Evolutionary conservation across 2,888 invertebrate genomes (phyloP), one percentile per base, ranked within the genome.

Genomic region (Polyploca ridens): DNA sequence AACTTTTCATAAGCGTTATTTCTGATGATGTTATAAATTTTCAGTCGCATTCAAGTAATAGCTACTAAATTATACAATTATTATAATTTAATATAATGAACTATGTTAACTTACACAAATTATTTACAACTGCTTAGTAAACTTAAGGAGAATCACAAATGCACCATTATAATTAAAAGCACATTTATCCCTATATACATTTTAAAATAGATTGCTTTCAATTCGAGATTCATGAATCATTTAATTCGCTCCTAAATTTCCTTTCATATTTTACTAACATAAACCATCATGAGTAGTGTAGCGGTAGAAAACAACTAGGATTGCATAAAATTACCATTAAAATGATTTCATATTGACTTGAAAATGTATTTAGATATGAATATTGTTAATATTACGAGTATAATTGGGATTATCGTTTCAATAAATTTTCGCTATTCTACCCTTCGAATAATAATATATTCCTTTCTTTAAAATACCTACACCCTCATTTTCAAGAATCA

Each of bases 111-210:
- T 91, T 90, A 92, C 83, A 84, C 72, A 90, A 90, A 89, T 84
- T 93, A 92, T 93, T 90, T 93, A 93, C 93, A 93, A 79, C 81
- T 75, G 87, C 82, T 86, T 84, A 82, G 65, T 82, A 74, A 88
- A 85, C 78, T 71, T 83, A 89, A 83, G 2, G 80, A 84, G 76
- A 89, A 83, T 87, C 84, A 86, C 86, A 89, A 89, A 90, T 88
- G 87, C 86, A 90, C 85, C 86, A 75, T 81, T 82, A 79, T 77
- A 73, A 74, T 80, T 79, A 78, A 83, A 89, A 91, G 89, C 90
- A 88, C 89, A 87, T 85, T 87, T 84, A 87, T 80, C 74, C 82
- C 79, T 90, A 90, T 89, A 82, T 87, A 88, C 88, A 88, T 83
- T 83, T 79, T 81, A 82, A 86, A 82, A 84, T 78, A 78, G 77